Evolutionary conservation across 2,888 invertebrate genomes (phyloP), one percentile per base, ranked within the genome.

Genomic region (Tachystola acroxantha): DNA sequence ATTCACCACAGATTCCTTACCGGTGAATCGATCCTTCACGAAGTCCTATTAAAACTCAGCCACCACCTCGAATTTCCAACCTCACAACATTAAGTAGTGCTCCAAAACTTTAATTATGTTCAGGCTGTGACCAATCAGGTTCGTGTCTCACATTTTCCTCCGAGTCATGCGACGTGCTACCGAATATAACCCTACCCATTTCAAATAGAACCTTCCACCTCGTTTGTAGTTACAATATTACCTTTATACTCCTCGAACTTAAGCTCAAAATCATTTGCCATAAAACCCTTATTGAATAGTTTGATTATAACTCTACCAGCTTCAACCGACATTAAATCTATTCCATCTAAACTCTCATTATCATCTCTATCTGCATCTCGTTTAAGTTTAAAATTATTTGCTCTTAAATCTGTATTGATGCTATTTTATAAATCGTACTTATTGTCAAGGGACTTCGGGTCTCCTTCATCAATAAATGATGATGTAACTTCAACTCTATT

Each of bases 91-190:
- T 82, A 84, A 75, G 71, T 76, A 76, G 74, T 80, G 78, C 77
- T 78, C 82, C 80, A 80, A 86, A 24, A 86, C 84, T 86, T 86
- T 86, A 86, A 86, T 86, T 86, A 85, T 79, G 75, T 86, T 82
- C 79, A 61, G 78, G 68, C 84, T 86, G 86, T 86, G 85, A 81
- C 86, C 86, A 86, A 86, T 86, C 75, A 80, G 67, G 80, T 76
- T 86, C 86, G 84, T 86, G 85, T 82, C 84, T 76, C 79, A 70
- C 64, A 66, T 66, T 75, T 79, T 43, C 84, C 73, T 81, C 67
- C 74, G 55, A 84, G 86, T 86, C 86, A 86, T 85, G 72, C 86
- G 67, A 74, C 84, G 79, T 81, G 86, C 86, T 86, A 86, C 86
- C 71, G 86, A 75, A 78, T 76, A 68, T 64, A 70, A 47, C 61